A percentile compares a stretch with the other conserved stretches of the same genome.
phyloP scores from a whole-genome alignment of 2,888 invertebrate species.

The Lasioglossum leucozonium region DNA sequence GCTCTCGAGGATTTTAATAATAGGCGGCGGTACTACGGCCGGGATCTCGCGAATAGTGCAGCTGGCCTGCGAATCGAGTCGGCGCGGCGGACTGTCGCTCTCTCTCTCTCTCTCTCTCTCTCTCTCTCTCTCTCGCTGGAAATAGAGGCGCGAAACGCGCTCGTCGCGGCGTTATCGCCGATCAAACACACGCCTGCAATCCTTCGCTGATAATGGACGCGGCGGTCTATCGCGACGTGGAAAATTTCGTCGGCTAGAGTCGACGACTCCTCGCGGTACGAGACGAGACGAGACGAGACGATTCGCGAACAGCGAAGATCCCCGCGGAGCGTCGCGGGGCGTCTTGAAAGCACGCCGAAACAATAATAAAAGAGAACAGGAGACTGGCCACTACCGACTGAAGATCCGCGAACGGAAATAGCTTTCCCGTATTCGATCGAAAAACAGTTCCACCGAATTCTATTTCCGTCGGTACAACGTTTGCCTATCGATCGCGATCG shows the following conservation, averaged over 20 bases:
- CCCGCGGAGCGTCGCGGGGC: neutral
- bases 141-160: slow-evolving; percentile 21
- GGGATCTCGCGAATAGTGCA: slow-evolving; percentile 46
- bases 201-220: slow-evolving; percentile 40
- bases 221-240: slow-evolving; percentile 24
- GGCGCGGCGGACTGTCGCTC: neutral
- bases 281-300: neutral
- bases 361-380: slow-evolving; percentile 37
- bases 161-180: slow-evolving; percentile 42
- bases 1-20: slow-evolving; percentile 56
- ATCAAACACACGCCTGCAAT: slow-evolving; percentile 52
- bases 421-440: slow-evolving; percentile 48
- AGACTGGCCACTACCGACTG: neutral
- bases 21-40: slow-evolving; percentile 48
- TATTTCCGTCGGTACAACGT: slow-evolving; percentile 54
- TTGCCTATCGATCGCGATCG: slow-evolving; percentile 50
- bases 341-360: slow-evolving; percentile 18
- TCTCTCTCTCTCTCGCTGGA: slow-evolving; percentile 26
- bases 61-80: slow-evolving; percentile 12
- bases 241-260: slow-evolving; percentile 43
- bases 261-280: neutral
- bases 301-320: neutral
- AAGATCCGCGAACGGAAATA: slow-evolving; percentile 41
- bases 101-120: no score
- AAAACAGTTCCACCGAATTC: slow-evolving; percentile 66